Evolutionary conservation across 2,888 invertebrate genomes (phyloP), one percentile per base, ranked within the genome.

Genomic region (Caenorhabditis sulstoni): DNA sequence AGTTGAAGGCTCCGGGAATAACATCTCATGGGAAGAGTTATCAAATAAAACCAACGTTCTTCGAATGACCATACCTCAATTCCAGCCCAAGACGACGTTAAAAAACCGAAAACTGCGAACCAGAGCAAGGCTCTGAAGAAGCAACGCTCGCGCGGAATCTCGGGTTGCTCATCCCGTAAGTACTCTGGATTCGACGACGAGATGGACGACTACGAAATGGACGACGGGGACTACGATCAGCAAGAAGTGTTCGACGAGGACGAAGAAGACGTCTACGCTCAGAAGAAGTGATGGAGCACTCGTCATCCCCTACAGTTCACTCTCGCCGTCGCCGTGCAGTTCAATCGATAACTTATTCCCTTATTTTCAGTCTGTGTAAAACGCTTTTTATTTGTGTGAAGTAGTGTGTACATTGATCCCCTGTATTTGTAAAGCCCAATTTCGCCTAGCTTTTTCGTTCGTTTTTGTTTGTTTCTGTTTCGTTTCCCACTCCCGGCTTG

Each of bases 111-210:
- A 35, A 44, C 59, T 5, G 73, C 62, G 3, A 61, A 67, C 29
- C 73, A 71, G 44, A 61, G 66, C 49, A 78, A 78, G 58, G 71
- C 78, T 37, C 52, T 78, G 35, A 78, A 78, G 53, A 78, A 78
- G 58, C 71, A 78, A 53, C 61, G 78, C 16, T 73, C 71, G 16
- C 71, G 78, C 35, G 78, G 78, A 12, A 73, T 78, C 47, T 78
- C 78, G 22, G 78, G 78, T 11, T 78, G 78, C 57, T 78, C 71
- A 14, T 71, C 71, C 11, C 58, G 53, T 20, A 78, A 78, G 22
- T 71, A 55, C 23, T 55, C 78, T 0, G 78, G 71, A 16, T 78
- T 41, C 53, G 77, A 71, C 45, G 70, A 71, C 20, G 71, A 73
- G 9, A 29, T 55, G 39, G 75, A 66, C 22, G 68, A 67, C 50